Evolutionary conservation across 2,113 vertebrate genomes (phyloP).

Genomic region (Plectropomus leopardus): DNA sequence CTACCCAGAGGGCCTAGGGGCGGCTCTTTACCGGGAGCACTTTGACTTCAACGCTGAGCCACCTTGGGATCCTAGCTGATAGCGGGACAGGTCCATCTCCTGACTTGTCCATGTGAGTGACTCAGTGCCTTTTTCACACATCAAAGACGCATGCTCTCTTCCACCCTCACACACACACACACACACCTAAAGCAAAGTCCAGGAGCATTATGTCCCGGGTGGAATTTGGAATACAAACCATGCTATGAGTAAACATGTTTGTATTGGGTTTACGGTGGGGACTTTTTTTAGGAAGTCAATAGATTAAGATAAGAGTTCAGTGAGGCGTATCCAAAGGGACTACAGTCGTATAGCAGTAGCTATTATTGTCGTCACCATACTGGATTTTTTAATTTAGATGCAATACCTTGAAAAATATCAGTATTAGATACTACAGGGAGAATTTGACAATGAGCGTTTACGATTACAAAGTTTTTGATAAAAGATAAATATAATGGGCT

Average conservation of each 20-base stretch:
- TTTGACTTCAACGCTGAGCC: slow-evolving; percentile 99
- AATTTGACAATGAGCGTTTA: too few species aligned
- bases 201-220: background rate
- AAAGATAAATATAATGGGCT: too few species aligned
- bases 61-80: slow-evolving; percentile 99
- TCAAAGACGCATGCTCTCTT: background rate
- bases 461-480: too few species aligned
- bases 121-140: slow-evolving; percentile 1
- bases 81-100: slow-evolving; percentile 99
- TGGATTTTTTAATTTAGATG: too few species aligned
- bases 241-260: background rate
- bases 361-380: background rate
- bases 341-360: background rate
- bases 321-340: background rate
- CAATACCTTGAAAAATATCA: too few species aligned
- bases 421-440: too few species aligned
- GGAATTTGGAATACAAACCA: background rate
- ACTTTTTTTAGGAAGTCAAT: background rate
- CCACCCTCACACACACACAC: background rate
- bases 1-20: slow-evolving; percentile 98
- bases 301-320: background rate
- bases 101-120: slow-evolving; percentile 99
- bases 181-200: slow-evolving; percentile 38
- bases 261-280: too few species aligned
- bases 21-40: slow-evolving; percentile 99